Evolutionary conservation across 2,888 invertebrate species (phyloP).

Genomic region (Bombylius discolor): DNA sequence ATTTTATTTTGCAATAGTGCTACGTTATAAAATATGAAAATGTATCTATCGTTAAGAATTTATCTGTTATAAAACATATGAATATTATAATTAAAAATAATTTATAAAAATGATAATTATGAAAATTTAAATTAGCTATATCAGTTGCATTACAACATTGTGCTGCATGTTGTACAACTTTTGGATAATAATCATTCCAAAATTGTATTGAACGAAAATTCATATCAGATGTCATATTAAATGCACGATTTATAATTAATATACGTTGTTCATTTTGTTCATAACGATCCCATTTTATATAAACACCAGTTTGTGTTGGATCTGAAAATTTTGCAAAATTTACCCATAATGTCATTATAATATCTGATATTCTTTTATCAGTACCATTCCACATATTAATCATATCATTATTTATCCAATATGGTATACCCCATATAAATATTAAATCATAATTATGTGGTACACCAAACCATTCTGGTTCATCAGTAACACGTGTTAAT

Average conservation of each 20-base stretch:
- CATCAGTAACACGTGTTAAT: conserved; percentile 41
- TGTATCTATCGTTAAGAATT: too few species aligned
- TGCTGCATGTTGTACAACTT: conserved; percentile 55
- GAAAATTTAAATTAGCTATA: background rate
- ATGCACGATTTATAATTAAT: conserved; percentile 61
- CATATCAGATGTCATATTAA: conserved; percentile 60
- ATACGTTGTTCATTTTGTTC: conserved; percentile 53
- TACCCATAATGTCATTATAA: conserved; percentile 68
- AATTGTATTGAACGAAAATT: conserved; percentile 68
- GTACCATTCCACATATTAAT: conserved; percentile 58
- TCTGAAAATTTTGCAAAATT: conserved; percentile 64
- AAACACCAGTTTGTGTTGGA: conserved; percentile 55
- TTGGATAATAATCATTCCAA: conserved; percentile 76
- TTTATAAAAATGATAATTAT: too few species aligned
- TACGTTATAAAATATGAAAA: background rate
- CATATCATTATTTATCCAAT: conserved; percentile 48
- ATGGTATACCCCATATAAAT: conserved; percentile 70
- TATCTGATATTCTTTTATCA: conserved; percentile 66
- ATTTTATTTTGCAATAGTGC: background rate
- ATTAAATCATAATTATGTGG: conserved; percentile 72
- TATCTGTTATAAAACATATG: too few species aligned
- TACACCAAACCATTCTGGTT: conserved; percentile 66
- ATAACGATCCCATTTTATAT: conserved; percentile 63
- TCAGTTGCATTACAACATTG: conserved; percentile 55
- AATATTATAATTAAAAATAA: too few species aligned